These are phyloP conservation scores for Aricia artaxerxes DNA, from an alignment of 2,888 invertebrate species.

Conservation along the genomic window DNA sequence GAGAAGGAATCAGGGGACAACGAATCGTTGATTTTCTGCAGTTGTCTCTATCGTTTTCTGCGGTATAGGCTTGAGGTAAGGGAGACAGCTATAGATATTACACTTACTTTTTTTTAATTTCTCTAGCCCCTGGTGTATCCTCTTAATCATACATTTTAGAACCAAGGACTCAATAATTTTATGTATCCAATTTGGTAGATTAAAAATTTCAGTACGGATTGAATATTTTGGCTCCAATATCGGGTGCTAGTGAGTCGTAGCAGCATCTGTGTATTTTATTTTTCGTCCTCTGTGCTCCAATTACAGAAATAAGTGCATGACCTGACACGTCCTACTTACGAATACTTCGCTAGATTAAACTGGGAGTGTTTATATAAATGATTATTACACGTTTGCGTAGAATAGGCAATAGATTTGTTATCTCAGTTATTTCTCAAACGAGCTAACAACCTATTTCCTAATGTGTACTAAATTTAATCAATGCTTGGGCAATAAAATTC, in stretches of 20 bases:
- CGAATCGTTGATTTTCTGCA: too few relatives aligned
- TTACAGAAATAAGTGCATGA: conserved; percentile 24
- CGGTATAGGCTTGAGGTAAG: too few relatives aligned
- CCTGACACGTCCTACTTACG: conserved; percentile 21
- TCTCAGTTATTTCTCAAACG: conserved; percentile 31
- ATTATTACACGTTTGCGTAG: conserved; percentile 29
- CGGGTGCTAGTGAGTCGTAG: not conserved
- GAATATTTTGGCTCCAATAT: conserved; percentile 13
- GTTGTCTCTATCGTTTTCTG: too few relatives aligned
- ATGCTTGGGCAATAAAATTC: conserved; percentile 30
- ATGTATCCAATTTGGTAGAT: conserved; percentile 15
- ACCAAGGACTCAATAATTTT: not conserved
- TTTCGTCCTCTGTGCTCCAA: conserved; percentile 21
- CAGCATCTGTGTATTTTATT: conserved; percentile 1
- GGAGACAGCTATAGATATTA: too few relatives aligned
- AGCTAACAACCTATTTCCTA: conserved; percentile 31
- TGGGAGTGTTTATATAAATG: conserved; percentile 28
- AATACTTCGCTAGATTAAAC: conserved; percentile 27
- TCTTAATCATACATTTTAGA: not conserved
- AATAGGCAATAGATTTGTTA: conserved; percentile 30
- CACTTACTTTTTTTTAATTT: too few relatives aligned
- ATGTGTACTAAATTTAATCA: conserved; percentile 31
- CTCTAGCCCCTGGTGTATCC: too few relatives aligned
- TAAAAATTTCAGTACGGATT: conserved; percentile 1
- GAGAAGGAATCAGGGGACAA: too few relatives aligned